A percentile compares a stretch with the other conserved stretches of the same genome.
phyloP scores from a whole-genome alignment of 2,797 vertebrate genomes.

The Threskiornis aethiopicus region DNA sequence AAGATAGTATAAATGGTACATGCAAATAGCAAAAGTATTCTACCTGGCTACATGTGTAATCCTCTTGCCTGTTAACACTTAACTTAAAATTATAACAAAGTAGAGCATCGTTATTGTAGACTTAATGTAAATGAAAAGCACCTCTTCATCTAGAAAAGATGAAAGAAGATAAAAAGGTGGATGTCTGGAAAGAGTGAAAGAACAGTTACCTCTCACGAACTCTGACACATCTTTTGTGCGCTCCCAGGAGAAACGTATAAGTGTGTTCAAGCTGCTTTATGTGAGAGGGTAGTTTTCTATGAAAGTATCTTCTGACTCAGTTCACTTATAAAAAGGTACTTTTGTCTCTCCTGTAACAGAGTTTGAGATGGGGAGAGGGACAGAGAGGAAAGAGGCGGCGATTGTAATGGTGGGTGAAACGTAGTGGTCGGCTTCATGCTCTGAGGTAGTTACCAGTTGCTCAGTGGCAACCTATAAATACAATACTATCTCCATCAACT shows the following conservation, averaged over 20 bases:
- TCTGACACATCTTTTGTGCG: background rate
- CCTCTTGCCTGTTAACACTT: background rate
- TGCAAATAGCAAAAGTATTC: background rate
- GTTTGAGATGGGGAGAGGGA: background rate
- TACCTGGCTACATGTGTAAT: background rate
- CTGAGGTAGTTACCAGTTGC: background rate
- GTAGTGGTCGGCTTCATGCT: accelerated
- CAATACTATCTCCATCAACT: background rate
- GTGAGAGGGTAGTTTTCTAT: background rate
- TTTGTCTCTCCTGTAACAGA: background rate
- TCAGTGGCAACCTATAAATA: background rate
- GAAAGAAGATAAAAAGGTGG: background rate
- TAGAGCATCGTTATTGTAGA: background rate
- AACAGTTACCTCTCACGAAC: background rate
- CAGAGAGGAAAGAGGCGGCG: background rate
- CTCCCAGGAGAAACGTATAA: background rate
- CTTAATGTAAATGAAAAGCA: background rate
- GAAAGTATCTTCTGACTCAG: background rate
- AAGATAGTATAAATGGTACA: background rate
- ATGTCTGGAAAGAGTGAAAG: background rate
- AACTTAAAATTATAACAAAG: background rate
- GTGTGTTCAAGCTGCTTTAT: background rate
- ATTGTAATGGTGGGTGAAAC: background rate
- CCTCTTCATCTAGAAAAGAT: background rate
- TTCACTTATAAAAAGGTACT: background rate